phyloP scores from a whole-genome alignment of 2,888 invertebrate species.

The Dione vanillae region DNA sequence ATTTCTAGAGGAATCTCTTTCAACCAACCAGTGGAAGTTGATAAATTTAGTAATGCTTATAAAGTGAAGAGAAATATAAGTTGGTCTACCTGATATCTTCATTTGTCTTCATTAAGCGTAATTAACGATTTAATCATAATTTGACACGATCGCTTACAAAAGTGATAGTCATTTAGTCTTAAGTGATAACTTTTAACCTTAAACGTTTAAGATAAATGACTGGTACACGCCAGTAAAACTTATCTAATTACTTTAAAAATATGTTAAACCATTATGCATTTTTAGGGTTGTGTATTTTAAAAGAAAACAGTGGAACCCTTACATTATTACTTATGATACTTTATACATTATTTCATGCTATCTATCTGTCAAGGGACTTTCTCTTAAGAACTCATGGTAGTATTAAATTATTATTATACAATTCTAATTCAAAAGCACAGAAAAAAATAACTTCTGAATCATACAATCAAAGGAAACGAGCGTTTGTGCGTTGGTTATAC shows the following conservation, averaged over 20 bases:
- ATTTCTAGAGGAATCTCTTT: no score
- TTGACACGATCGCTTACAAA: slow-evolving; percentile 31
- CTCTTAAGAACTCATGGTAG: neutral
- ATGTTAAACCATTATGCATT: neutral
- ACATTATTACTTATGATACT: neutral
- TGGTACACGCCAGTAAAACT: slow-evolving; percentile 20
- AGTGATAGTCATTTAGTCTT: slow-evolving; percentile 28
- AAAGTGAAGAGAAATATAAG: neutral
- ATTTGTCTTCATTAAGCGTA: slow-evolving; percentile 29
- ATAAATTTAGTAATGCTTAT: no score
- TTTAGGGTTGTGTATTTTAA: neutral
- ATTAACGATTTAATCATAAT: slow-evolving; percentile 31
- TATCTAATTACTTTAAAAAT: slow-evolving; percentile 29
- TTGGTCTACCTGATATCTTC: neutral
- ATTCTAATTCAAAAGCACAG: no score
- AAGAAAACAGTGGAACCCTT: neutral
- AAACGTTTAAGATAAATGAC: slow-evolving; percentile 30
- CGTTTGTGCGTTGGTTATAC: no score
- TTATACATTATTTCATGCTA: neutral
- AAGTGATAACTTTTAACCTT: slow-evolving; percentile 34
- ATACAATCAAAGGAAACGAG: no score
- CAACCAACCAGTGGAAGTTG: no score
- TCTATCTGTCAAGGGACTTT: neutral
- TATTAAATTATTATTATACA: no score
- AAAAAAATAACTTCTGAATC: no score